Base-by-base conservation (phyloP, 1,140 invertebrate genomes). In the Yoshiicerus persimilis region DNA sequence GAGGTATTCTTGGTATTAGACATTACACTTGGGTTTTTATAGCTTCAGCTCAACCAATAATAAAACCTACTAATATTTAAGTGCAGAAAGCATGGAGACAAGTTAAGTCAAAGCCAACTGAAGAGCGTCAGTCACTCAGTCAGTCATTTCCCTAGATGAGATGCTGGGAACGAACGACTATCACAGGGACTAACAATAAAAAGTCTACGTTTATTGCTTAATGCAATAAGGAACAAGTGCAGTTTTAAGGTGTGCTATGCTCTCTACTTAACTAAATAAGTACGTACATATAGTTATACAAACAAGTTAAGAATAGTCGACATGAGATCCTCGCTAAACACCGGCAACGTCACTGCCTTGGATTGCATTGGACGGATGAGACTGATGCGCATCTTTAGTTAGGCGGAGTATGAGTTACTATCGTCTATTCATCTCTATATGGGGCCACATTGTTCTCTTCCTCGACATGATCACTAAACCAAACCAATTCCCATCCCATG, bases 401-500 rank as follows among this genome's bases (percentile, higher is more conserved):
- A 80, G 75, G 75, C 75, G 75, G 75, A 80, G 75, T 80, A 80
- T 80, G 75, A 80, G 75, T 80, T 80, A 80, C 75, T 80, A 80
- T 34, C 75, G 75, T 80, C 75, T 80, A 34, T 38, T 34, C 75
- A 32, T 80, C 75, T 80, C 75, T 80, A 80, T 80, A 80, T 80
- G 75, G 75, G 75, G 75, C 75, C 75, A 80, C 75, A 80, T 80
- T 80, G 75, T 80, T 80, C 75, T 80, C 75, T 80, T 80, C 75
- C 75, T 32, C 30, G 75, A 80, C 75, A 80, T 38, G 75, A 80
- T 80, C 75, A 38, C 64, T 27, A 25, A 70, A 25, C 13, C 75
- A 80, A 34, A 20, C 75, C 66, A 70, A 70, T 70, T 70, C 66
- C 47, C 47, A 56, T 56, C 16, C 47, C 47, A 56, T 56, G 41